Evolutionary conservation across 2,888 invertebrate species (phyloP).

Genomic region (Drosophila tanythrix): DNA sequence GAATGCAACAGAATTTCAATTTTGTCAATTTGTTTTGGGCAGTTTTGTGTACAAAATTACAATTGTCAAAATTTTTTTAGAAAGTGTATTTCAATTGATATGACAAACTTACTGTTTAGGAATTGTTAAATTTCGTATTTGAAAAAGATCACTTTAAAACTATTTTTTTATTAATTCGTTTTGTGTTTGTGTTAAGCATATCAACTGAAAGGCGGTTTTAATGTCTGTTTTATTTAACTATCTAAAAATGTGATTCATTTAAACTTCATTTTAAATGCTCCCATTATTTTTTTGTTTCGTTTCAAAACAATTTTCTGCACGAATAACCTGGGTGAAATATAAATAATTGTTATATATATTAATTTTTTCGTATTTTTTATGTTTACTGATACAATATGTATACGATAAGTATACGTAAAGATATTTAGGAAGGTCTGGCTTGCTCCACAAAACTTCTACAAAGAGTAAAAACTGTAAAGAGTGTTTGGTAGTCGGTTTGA

Average conservation of each 20-base stretch:
- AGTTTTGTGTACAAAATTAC: neutral
- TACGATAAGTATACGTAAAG: neutral
- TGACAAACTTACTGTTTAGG: neutral
- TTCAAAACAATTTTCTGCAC: conserved; percentile 1
- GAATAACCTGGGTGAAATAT: neutral
- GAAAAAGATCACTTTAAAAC: neutral
- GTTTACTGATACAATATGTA: neutral
- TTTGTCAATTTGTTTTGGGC: neutral
- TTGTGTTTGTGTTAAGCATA: neutral
- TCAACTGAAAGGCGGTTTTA: neutral
- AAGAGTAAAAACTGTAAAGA: neutral
- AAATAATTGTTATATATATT: neutral
- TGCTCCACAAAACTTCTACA: neutral
- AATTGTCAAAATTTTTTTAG: neutral
- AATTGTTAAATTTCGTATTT: neutral
- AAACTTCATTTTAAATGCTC: neutral
- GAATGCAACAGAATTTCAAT: conserved; percentile 9
- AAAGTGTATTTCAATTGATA: neutral
- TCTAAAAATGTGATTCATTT: neutral
- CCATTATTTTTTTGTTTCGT: neutral
- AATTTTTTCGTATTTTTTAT: neutral
- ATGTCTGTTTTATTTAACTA: neutral
- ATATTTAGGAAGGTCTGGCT: neutral
- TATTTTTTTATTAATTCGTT: neutral
- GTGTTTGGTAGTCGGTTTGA: neutral